Percentiles rank a stretch among this genome's conserved stretches.
Conservation (phyloP, 1,140 invertebrate species). For the Telenomus remus region DNA sequence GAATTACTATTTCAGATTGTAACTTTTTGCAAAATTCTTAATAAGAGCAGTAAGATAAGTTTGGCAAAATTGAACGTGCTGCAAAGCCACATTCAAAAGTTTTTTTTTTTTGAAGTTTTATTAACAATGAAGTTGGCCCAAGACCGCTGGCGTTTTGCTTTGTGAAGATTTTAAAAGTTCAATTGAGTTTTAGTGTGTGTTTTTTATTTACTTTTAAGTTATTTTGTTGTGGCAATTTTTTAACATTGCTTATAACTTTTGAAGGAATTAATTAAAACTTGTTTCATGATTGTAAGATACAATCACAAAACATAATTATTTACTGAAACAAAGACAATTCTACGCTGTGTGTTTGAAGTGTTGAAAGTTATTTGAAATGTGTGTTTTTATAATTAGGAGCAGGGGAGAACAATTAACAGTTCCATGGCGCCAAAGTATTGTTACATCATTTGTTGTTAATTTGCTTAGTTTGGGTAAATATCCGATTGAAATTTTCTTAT, state of each 20-base stretch:
- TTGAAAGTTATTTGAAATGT: slow-evolving; percentile 64
- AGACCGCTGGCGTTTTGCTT: slow-evolving; percentile 20
- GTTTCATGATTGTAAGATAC: too few species aligned
- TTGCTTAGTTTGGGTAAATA: slow-evolving; percentile 76
- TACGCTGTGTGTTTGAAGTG: slow-evolving; percentile 14
- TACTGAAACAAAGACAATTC: background rate
- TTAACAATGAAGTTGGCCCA: slow-evolving; percentile 12
- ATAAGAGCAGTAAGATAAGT: background rate
- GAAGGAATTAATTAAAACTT: too few species aligned
- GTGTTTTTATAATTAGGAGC: slow-evolving; percentile 72
- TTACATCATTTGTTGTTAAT: slow-evolving; percentile 73
- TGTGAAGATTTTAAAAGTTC: background rate
- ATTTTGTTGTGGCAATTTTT: slow-evolving; percentile 2
- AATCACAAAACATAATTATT: too few species aligned
- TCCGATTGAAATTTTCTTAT: slow-evolving; percentile 52
- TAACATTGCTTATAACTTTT: too few species aligned
- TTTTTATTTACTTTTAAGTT: slow-evolving; percentile 9
- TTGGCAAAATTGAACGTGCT: slow-evolving; percentile 17
- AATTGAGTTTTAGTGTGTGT: background rate
- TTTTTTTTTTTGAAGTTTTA: slow-evolving; percentile 20
- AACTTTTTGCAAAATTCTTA: too few species aligned
- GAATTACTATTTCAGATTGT: too few species aligned
- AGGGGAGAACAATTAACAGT: slow-evolving; percentile 75
- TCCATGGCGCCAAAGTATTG: slow-evolving; percentile 72
- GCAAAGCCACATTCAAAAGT: slow-evolving; percentile 5